Conservation (phyloP, 2,797 vertebrate species). For the Pogoniulus pusillus region DNA sequence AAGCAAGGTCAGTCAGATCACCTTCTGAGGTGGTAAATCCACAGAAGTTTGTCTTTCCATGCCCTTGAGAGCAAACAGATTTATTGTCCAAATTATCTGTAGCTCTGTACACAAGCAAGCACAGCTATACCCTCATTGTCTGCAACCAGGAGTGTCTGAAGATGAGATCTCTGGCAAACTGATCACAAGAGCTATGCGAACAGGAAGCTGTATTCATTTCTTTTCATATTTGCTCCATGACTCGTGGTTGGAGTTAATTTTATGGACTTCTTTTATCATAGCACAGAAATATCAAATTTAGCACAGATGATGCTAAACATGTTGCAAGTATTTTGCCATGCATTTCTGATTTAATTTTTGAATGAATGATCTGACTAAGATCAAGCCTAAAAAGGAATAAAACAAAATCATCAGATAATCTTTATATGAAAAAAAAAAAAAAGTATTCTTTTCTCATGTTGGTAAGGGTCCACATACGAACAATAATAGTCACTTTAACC, state of each 20-base stretch:
- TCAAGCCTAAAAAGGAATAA: not conserved
- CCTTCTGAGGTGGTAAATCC: not conserved
- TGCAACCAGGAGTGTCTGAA: no score
- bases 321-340: not conserved
- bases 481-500: conserved; percentile 51
- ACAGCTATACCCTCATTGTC: not conserved
- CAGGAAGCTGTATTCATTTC: not conserved
- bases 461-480: not conserved
- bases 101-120: not conserved
- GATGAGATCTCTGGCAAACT: not conserved
- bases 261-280: not conserved
- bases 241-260: not conserved
- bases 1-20: not conserved
- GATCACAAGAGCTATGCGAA: not conserved
- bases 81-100: not conserved
- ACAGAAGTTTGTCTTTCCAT: not conserved
- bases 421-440: not conserved
- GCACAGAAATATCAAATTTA: not conserved
- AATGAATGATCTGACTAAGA: not conserved
- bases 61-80: not conserved
- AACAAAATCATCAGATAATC: not conserved
- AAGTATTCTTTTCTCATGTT: not conserved
- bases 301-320: not conserved
- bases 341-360: not conserved
- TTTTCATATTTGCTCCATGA: not conserved